A percentile compares a stretch with the other conserved stretches of the same genome.
Conservation (phyloP, 2,888 invertebrate species). For the Euplagia quadripunctaria region DNA sequence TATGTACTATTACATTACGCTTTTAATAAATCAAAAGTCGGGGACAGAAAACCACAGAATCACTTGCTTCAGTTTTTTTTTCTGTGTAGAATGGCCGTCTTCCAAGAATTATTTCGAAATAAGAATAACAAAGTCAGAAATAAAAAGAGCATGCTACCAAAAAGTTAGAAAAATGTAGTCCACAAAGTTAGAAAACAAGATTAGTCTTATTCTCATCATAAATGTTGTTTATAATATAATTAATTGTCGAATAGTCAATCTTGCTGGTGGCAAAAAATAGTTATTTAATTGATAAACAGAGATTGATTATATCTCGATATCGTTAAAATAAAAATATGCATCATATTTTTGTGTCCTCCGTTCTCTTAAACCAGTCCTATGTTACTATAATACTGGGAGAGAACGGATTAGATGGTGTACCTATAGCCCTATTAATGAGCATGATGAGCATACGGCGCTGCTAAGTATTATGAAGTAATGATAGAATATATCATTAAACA, state of each 20-base stretch:
- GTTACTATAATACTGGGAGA: too few species aligned
- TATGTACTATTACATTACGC: too few species aligned
- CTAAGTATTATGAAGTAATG: background rate
- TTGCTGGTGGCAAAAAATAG: background rate
- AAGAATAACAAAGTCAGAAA: slow-evolving; percentile 34
- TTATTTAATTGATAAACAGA: background rate
- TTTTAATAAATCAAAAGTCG: background rate
- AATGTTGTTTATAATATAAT: slow-evolving; percentile 26
- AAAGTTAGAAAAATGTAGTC: slow-evolving; percentile 36
- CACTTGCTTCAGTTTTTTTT: background rate
- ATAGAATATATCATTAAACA: background rate
- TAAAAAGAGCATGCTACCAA: slow-evolving; percentile 10
- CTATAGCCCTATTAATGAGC: background rate
- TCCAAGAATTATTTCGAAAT: background rate
- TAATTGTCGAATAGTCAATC: background rate
- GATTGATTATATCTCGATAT: background rate
- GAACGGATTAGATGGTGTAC: background rate
- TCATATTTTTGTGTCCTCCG: background rate
- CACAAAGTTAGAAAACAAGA: slow-evolving; percentile 38
- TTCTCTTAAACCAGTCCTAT: background rate
- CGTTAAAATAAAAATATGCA: background rate
- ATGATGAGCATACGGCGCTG: background rate
- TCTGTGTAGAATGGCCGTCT: background rate
- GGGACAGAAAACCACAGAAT: background rate
- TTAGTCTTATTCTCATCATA: slow-evolving; percentile 14